These are phyloP conservation scores for Columbina picui DNA, from an alignment of 2,113 vertebrate genomes.

Conservation along the genomic window DNA sequence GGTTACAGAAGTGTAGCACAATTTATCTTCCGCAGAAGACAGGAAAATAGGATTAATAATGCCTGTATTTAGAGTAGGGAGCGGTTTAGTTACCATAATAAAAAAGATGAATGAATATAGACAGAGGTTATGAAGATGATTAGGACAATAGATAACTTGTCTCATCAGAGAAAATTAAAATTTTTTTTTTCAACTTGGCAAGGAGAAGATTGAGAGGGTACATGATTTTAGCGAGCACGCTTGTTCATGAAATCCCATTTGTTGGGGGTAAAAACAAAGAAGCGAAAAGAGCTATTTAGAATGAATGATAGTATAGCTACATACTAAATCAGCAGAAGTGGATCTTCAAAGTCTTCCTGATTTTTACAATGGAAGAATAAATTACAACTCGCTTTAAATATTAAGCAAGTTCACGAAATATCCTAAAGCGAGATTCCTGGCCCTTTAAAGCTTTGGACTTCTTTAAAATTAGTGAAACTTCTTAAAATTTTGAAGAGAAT, in stretches of 20 bases:
- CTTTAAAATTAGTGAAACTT: background rate
- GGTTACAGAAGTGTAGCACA: background rate
- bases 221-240: background rate
- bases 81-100: conserved; percentile 50
- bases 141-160: conserved; percentile 66
- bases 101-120: conserved; percentile 57
- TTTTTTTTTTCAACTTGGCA: background rate
- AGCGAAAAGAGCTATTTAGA: conserved; percentile 40
- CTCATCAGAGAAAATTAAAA: conserved; percentile 62
- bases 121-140: conserved; percentile 64
- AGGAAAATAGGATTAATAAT: conserved; percentile 49
- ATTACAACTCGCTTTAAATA: conserved; percentile 31
- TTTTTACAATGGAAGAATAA: conserved; percentile 37
- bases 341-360: conserved; percentile 19
- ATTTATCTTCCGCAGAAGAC: conserved; percentile 10
- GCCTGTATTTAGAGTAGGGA: conserved; percentile 17
- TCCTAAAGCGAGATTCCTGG: background rate
- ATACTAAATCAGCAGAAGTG: conserved; percentile 42
- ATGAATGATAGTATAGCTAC: conserved; percentile 12
- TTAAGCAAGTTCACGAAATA: conserved; percentile 11
- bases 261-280: conserved; percentile 59
- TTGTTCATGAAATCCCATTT: conserved; percentile 48
- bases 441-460: background rate
- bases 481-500: background rate
- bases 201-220: conserved; percentile 38